Evolutionary conservation across 1,140 invertebrate species (phyloP), one percentile per base, ranked within the genome.

Genomic region (Drepana arcuata): DNA sequence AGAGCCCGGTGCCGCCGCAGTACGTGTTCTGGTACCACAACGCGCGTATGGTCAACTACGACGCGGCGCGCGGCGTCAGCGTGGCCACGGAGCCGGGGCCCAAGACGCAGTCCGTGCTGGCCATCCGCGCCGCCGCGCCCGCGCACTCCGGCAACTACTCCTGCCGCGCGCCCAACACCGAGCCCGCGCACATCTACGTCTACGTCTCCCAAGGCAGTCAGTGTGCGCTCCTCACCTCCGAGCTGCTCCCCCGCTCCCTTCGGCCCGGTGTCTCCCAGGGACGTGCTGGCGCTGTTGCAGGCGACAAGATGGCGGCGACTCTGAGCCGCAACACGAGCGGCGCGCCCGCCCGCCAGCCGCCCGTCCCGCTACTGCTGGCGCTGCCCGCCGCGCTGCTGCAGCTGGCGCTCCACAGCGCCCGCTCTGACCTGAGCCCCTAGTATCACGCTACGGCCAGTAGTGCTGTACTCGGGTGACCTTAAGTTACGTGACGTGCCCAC

Each of bases 21-120:
- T 95, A 93, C 84, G 92, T 95, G 49, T 94, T 94, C 84, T 94
- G 92, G 93, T 94, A 92, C 84, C 93, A 95, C 83, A 94, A 95
- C 85, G 91, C 93, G 62, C 89, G 91, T 44, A 94, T 95, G 91
- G 94, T 95, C 85, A 95, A 95, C 85, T 95, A 95, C 77, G 93
- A 95, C 88, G 48, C 85, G 89, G 29, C 88, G 92, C 57, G 91
- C 39, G 93, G 92, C 55, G 93, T 95, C 38, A 88, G 86, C 48
- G 93, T 95, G 54, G 88, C 91, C 73, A 95, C 93, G 27, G 91
- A 92, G 73, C 91, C 91, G 38, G 93, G 92, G 41, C 87, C 91
- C 64, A 87, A 89, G 61, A 94, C 93, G 25, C 92, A 94, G 78
- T 93, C 91, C 53, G 87, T 90, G 46, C 88, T 94, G 34, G 90